A percentile compares a stretch with the other conserved stretches of the same genome.
These are phyloP conservation scores for Astur gentilis DNA, from an alignment of 2,113 vertebrate genomes.

Conservation along the genomic window DNA sequence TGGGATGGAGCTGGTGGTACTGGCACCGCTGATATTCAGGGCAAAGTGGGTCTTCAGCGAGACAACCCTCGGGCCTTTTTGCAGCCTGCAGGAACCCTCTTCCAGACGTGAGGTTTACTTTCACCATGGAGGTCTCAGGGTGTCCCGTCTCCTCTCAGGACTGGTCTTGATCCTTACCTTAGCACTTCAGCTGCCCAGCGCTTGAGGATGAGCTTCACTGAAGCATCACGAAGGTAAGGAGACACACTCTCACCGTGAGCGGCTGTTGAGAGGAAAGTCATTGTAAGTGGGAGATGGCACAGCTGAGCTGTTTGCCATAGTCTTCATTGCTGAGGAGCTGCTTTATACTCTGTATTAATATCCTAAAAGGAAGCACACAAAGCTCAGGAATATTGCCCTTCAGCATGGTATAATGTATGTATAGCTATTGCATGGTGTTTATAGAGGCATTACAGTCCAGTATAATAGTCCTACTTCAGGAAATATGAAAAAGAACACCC, in stretches of 20 bases:
- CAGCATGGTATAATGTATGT: neutral
- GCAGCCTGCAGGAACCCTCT: neutral
- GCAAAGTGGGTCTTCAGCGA: neutral
- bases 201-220: neutral
- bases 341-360: neutral
- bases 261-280: neutral
- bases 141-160: neutral
- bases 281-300: neutral
- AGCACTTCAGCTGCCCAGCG: neutral
- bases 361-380: neutral
- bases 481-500: neutral
- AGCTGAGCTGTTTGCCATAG: neutral
- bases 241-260: neutral
- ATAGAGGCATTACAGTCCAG: neutral
- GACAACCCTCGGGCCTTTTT: neutral
- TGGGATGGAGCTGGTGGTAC: neutral
- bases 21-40: rapidly evolving
- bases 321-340: neutral
- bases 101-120: neutral
- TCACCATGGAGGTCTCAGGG: neutral
- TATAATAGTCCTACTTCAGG: neutral
- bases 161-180: neutral
- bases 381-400: neutral
- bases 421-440: neutral
- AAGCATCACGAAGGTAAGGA: neutral